Percentiles rank a stretch among this genome's conserved stretches.
These are phyloP conservation scores for Lepidochitona cinerea DNA, from an alignment of 2,888 invertebrate genomes.

Conservation along the genomic window DNA sequence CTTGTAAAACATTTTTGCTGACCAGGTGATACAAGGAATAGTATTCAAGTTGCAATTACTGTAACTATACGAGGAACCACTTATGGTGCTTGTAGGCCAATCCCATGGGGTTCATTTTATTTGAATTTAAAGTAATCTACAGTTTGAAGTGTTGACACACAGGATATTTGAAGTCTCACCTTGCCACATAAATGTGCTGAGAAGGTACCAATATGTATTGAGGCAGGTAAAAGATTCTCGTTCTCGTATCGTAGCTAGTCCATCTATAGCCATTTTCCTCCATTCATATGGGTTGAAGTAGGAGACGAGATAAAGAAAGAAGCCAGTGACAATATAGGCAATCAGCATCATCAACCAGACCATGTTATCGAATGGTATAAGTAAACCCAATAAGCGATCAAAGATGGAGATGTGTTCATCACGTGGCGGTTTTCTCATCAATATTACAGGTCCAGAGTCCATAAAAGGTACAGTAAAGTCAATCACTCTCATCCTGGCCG, in stretches of 20 bases:
- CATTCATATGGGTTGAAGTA: slow-evolving; percentile 59
- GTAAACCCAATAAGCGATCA: slow-evolving; percentile 42
- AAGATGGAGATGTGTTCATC: slow-evolving; percentile 19
- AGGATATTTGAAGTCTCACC: no score
- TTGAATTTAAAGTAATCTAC: no score
- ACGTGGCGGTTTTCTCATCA: slow-evolving; percentile 39
- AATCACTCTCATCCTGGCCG: slow-evolving; percentile 28
- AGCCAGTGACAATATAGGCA: slow-evolving; percentile 51
- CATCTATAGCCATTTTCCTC: slow-evolving; percentile 51
- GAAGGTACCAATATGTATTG: slow-evolving; percentile 58
- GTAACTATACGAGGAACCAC: no score
- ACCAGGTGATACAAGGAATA: no score
- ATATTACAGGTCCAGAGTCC: slow-evolving; percentile 43
- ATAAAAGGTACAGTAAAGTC: slow-evolving; percentile 53
- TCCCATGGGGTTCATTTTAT: no score
- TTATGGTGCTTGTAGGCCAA: no score
- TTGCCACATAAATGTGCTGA: slow-evolving; percentile 53
- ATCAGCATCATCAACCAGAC: slow-evolving; percentile 53
- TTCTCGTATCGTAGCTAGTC: slow-evolving; percentile 53
- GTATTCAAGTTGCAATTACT: no score
- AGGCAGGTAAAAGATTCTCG: slow-evolving; percentile 59
- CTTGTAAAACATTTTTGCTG: no score
- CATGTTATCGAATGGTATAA: slow-evolving; percentile 46
- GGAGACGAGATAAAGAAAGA: slow-evolving; percentile 51
- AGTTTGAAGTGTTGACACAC: no score